These are phyloP conservation scores for Hormiphora californensis DNA, from an alignment of 37 sponge, comb jelly and placozoan species.

Conservation along the genomic window DNA sequence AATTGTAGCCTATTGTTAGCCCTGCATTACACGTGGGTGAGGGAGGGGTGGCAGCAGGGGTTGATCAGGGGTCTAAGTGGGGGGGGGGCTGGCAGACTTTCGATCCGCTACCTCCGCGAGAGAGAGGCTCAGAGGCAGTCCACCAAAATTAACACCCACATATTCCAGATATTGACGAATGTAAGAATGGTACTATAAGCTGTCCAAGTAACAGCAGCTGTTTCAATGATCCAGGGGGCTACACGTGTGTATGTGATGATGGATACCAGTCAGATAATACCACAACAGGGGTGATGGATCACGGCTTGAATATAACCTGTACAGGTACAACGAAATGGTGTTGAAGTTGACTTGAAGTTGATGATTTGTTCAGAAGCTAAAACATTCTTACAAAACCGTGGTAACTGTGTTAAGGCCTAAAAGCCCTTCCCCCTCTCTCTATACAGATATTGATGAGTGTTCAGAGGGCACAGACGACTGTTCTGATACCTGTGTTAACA, in stretches of 20 bases:
- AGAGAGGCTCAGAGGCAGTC: no score
- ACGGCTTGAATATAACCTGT: background rate
- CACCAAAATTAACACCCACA: no score
- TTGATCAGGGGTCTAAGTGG: no score
- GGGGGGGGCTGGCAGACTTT: no score
- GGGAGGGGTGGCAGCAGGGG: no score
- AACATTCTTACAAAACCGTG: no score
- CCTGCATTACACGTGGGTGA: no score
- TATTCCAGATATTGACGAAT: slow-evolving; percentile 17
- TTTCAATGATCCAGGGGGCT: background rate
- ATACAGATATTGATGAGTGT: slow-evolving; percentile 32
- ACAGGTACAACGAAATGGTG: background rate
- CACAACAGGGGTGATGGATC: background rate
- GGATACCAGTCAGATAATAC: background rate
- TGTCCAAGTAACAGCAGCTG: background rate
- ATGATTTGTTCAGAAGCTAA: no score
- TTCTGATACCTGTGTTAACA: slow-evolving; percentile 23
- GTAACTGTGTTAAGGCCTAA: no score
- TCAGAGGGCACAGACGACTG: background rate
- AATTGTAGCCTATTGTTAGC: no score
- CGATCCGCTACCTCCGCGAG: no score
- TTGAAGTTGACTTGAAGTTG: background rate
- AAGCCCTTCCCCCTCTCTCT: no score
- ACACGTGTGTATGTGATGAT: background rate
- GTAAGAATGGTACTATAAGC: background rate